Percentiles rank a stretch among this genome's conserved stretches.
These are phyloP conservation scores for Mongoloraphidia duomilia DNA, from an alignment of 2,888 invertebrate genomes.

Conservation along the genomic window DNA sequence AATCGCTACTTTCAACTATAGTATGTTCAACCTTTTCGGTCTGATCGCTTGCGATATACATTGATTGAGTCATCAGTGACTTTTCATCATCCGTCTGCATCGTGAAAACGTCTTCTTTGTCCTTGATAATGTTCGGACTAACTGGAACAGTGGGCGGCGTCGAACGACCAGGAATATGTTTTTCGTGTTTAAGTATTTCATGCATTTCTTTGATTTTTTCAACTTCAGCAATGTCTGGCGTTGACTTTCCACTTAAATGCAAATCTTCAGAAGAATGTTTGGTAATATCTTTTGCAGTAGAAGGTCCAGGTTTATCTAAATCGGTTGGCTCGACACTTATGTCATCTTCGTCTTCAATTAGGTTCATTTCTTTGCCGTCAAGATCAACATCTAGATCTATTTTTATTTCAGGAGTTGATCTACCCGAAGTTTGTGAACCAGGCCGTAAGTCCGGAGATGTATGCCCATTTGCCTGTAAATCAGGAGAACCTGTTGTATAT, in stretches of 20 bases:
- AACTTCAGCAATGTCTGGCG: constrained; percentile 24
- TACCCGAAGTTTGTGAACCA: constrained; percentile 2
- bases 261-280: constrained; percentile 14
- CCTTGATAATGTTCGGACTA: constrained; percentile 34
- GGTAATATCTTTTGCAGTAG: constrained; percentile 8
- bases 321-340: constrained; percentile 6
- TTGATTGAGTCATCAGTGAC: constrained; percentile 27
- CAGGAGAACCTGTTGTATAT: background rate
- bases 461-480: background rate
- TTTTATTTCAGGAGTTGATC: constrained; percentile 7
- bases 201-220: constrained; percentile 22
- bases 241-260: constrained; percentile 23
- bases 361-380: background rate
- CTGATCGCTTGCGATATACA: constrained; percentile 32
- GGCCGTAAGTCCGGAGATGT: background rate
- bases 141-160: constrained; percentile 58
- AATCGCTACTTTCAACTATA: constrained; percentile 2
- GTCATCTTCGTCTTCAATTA: background rate
- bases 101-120: constrained; percentile 11
- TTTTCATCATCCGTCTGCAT: constrained; percentile 8
- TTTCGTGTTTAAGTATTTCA: constrained; percentile 21
- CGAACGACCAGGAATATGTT: constrained; percentile 31
- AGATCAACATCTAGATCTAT: constrained; percentile 3
- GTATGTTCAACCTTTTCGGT: constrained; percentile 28
- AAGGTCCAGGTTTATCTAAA: constrained; percentile 6